phyloP scores from a whole-genome alignment of 2,888 invertebrate genomes.

The Sceliomorpha sp. region DNA sequence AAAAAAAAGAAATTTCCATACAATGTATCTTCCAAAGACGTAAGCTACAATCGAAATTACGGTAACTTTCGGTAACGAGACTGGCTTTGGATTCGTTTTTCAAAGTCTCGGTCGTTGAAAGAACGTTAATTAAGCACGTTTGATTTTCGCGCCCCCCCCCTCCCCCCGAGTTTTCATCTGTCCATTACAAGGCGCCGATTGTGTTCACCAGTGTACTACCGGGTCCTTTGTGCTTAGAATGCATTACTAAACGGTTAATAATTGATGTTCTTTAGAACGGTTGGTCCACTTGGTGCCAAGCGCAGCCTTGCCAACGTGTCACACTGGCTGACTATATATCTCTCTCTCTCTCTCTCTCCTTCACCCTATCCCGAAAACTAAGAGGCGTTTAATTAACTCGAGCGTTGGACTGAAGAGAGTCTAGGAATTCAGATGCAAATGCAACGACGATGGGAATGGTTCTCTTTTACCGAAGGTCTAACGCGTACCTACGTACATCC shows the following conservation, averaged over 20 bases:
- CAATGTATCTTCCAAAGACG: no score
- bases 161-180: conserved; percentile 18
- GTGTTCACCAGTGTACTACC: conserved; percentile 6
- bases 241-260: conserved; percentile 65
- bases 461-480: conserved; percentile 4
- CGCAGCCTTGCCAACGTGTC: conserved; percentile 65
- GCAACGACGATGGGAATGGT: conserved; percentile 39
- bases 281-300: conserved; percentile 71
- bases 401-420: conserved; percentile 56
- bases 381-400: conserved; percentile 72
- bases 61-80: no score
- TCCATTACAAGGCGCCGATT: conserved; percentile 15
- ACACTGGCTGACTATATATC: conserved; percentile 33
- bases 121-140: conserved; percentile 24
- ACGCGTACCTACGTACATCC: background rate
- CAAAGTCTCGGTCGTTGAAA: conserved; percentile 5
- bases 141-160: conserved; percentile 15
- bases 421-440: conserved; percentile 67
- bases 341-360: conserved; percentile 30
- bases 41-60: no score
- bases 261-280: conserved; percentile 55
- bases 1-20: no score
- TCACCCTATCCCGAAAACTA: conserved; percentile 64
- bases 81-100: no score
- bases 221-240: conserved; percentile 34